phyloP scores from a whole-genome alignment of 2,797 vertebrate species.

The Apodemus agrarius region DNA sequence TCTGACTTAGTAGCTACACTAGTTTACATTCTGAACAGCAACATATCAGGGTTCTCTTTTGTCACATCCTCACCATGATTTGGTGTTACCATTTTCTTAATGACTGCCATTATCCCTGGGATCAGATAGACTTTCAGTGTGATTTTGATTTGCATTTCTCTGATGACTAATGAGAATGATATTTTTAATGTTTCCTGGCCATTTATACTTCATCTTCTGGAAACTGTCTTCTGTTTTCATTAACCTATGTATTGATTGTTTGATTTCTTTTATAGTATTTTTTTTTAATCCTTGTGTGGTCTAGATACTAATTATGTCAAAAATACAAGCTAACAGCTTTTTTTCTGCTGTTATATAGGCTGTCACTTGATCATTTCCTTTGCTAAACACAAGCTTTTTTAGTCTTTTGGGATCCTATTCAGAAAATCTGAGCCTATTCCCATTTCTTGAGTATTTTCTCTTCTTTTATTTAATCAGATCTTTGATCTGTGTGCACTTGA shows the following conservation, averaged over 20 bases:
- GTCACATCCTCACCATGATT: not conserved
- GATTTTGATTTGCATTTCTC: not conserved
- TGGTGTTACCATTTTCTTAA: no score
- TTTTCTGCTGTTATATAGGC: not conserved
- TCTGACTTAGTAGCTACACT: not conserved
- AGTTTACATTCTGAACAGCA: not conserved
- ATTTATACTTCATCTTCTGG: not conserved
- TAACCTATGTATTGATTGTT: not conserved
- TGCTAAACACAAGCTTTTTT: not conserved
- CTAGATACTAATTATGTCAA: not conserved
- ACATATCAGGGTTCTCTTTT: not conserved
- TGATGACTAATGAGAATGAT: not conserved
- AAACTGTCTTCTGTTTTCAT: not conserved
- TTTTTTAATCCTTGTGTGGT: not conserved
- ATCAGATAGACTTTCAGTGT: not conserved
- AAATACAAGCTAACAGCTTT: not conserved
- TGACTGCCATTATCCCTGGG: not conserved
- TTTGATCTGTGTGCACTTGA: not conserved
- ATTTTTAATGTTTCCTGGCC: not conserved
- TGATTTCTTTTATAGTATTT: not conserved
- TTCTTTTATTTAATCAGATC: not conserved
- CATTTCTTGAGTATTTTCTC: not conserved
- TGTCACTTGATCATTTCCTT: not conserved
- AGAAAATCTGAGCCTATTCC: not conserved
- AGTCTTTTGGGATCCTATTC: not conserved